Evolutionary conservation across 2,113 vertebrate species (phyloP), one percentile per base, ranked within the genome.

Genomic region (Platichthys stellatus): DNA sequence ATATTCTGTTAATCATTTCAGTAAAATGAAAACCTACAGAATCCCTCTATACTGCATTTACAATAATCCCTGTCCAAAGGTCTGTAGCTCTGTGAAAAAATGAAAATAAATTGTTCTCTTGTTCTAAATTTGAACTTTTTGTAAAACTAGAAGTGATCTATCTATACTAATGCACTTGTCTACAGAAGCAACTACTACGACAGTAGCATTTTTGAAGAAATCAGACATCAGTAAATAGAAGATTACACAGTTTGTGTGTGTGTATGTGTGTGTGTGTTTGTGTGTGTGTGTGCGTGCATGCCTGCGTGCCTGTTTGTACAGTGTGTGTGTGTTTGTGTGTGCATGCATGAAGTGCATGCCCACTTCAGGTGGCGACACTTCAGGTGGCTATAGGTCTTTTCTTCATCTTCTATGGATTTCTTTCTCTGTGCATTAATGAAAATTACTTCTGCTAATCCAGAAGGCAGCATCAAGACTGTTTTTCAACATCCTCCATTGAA

Each of bases 31-130:
- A 75, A 66, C 61, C 74, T 65, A 31, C 35, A 59, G 61, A 62
- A 58, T 60, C 38, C 38, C 73, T 83, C 68, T 81, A 73, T 53
- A 69, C 26, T 47, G 40, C 84, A 84, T 71, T 59, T 75, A 88
- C 74, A 82, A 23, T 8, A 77, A 53, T 7, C n/a, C n/a, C n/a
- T 13, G 10, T 23, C 18, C 0, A 21, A 40, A 62, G 18, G 31
- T 62, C 12, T 35, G 35, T 18, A 10, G 21, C 35, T 45, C 40
- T 15, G 66, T 54, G 58, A 63, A 40, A 60, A 68, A 62, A 38
- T 38, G 1, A 47, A 17, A 14, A 17, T 47, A 47, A 47, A 47
- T 47, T 14, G 12, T 3, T 47, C 45, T 47, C 31, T 31, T 31
- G 31, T 31, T 31, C 31, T 31, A 31, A 31, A 31, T 31, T 31